phyloP scores from a whole-genome alignment of 1,140 invertebrate genomes.

The Cylas formicarius region DNA sequence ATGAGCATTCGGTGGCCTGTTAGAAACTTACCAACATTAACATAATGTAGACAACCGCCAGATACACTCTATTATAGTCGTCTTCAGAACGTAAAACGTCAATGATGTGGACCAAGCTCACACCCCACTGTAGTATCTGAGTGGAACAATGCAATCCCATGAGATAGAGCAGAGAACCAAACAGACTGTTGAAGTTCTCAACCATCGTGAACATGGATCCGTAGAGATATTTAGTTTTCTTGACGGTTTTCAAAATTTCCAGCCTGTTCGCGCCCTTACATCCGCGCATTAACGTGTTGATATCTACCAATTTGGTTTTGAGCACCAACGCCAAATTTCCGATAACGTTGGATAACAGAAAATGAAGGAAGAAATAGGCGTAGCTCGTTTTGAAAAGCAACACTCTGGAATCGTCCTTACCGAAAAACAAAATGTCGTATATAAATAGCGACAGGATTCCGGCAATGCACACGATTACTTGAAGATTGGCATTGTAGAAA shows the following conservation, averaged over 20 bases:
- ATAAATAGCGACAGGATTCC: slow-evolving; percentile 6
- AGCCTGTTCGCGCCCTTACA: no score
- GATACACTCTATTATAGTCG: slow-evolving; percentile 6
- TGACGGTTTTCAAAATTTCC: no score
- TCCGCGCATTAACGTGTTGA: slow-evolving; percentile 6
- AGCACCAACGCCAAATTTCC: slow-evolving; percentile 17
- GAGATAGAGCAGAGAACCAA: slow-evolving; percentile 15
- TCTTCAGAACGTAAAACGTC: no score
- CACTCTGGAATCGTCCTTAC: slow-evolving; percentile 1
- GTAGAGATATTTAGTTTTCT: slow-evolving; percentile 13
- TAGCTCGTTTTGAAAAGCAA: slow-evolving; percentile 15
- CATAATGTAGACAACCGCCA: slow-evolving; percentile 14
- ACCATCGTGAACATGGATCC: slow-evolving; percentile 2
- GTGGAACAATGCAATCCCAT: slow-evolving; percentile 20
- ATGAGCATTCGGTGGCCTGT: no score
- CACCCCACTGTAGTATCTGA: slow-evolving; percentile 17
- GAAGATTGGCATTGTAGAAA: slow-evolving; percentile 11
- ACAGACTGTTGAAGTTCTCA: slow-evolving; percentile 12
- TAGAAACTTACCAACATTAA: slow-evolving; percentile 18
- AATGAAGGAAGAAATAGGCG: slow-evolving; percentile 17
- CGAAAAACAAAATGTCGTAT: slow-evolving; percentile 9
- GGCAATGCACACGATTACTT: slow-evolving; percentile 3
- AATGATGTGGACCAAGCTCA: slow-evolving; percentile 3
- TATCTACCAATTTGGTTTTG: slow-evolving; percentile 16
- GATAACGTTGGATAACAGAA: slow-evolving; percentile 14